These are phyloP conservation scores for Cyanoramphus novaezelandiae DNA, from an alignment of 2,113 vertebrate species.

Conservation along the genomic window DNA sequence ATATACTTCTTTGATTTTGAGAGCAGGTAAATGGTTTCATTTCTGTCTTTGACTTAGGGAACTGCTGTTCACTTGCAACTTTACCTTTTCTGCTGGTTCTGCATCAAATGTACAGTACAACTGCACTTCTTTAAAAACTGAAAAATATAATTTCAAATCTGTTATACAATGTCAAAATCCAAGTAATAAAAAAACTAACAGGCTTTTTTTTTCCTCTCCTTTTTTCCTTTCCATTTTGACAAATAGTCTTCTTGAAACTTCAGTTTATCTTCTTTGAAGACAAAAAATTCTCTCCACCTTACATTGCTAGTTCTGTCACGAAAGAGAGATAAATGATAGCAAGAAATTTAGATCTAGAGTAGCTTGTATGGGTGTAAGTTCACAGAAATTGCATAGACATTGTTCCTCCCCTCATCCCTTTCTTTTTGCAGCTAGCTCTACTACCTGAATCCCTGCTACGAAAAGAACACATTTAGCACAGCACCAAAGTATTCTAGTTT, in stretches of 20 bases:
- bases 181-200: neutral
- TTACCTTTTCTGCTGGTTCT: neutral
- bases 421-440: neutral
- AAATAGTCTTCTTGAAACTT: neutral
- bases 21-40: neutral
- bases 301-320: neutral
- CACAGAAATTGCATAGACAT: neutral
- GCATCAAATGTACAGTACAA: neutral
- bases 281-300: neutral
- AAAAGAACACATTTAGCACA: neutral
- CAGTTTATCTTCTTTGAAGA: neutral
- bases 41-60: neutral
- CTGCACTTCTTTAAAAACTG: neutral
- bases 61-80: neutral
- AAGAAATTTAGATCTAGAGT: neutral
- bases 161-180: neutral
- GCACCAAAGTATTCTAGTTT: neutral
- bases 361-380: neutral
- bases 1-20: neutral
- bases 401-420: neutral
- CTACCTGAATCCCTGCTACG: neutral
- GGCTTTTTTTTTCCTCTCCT: neutral
- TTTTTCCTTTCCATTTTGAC: neutral
- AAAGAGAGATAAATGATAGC: neutral
- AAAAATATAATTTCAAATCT: neutral